Percentiles rank a stretch among this genome's conserved stretches.
These are phyloP conservation scores for Macquaria australasica DNA, from an alignment of 2,113 vertebrate species.

Conservation along the genomic window DNA sequence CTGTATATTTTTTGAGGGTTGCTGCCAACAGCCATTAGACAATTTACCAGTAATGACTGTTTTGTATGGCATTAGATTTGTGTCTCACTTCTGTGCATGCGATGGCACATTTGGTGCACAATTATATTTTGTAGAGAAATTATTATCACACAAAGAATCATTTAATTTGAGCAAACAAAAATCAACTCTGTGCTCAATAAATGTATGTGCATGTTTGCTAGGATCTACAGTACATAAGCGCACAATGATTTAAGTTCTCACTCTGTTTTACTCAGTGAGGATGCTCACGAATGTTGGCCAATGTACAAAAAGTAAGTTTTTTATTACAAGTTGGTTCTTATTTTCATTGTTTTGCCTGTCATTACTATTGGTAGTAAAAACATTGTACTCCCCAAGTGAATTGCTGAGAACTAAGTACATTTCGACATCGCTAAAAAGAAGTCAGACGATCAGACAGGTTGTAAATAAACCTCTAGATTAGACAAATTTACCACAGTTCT, in stretches of 20 bases:
- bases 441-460: neutral
- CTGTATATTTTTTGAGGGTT: neutral
- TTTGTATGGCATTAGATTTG: neutral
- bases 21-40: neutral
- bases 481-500: too few relatives aligned
- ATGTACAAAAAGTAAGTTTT: neutral
- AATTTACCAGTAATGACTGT: neutral
- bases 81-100: neutral
- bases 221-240: neutral
- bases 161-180: neutral
- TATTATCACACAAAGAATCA: neutral
- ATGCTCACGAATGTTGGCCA: too few relatives aligned
- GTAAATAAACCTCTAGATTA: neutral
- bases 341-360: neutral
- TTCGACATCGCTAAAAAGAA: neutral
- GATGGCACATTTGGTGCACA: neutral
- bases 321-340: too few relatives aligned
- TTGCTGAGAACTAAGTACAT: neutral
- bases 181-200: neutral
- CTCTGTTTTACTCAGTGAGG: too few relatives aligned
- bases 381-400: neutral
- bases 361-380: neutral
- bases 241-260: neutral
- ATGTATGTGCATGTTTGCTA: neutral
- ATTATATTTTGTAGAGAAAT: neutral